Evolutionary conservation across 2,113 vertebrate species (phyloP), one percentile per base, ranked within the genome.

Genomic region (Cervus canadensis): DNA sequence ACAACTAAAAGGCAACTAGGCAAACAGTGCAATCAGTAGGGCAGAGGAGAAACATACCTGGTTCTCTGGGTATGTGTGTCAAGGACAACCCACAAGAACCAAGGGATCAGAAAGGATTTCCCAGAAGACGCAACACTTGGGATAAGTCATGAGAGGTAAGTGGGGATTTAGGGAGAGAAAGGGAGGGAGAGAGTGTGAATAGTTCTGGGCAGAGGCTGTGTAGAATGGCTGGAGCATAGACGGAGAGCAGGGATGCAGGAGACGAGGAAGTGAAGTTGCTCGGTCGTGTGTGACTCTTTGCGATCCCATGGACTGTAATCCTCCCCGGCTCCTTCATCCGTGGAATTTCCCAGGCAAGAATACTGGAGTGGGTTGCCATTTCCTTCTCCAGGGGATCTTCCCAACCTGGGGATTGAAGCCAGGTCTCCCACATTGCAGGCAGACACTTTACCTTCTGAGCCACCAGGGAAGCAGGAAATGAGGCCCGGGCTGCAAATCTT

Each of bases 241-340:
- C 71, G 84, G 52, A 76, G 10, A 21, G 43, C 21, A 89, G 26
- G 36, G 9, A 21, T 21, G 5, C 7, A 33, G 54, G 56, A 94
- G 5, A 40, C 67, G 5, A 71, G n/a, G n/a, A 71, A 71, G 17
- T 71, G n/a, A 21, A 67, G 17, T 36, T 71, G 64, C n/a, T 36
- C 4, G 11, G 17, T 71, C 8, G 0, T 21, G 64, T 11, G 17
- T 9, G 1, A 21, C 64, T 71, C n/a, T 57, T 57, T 71, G 64
- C 1, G 0, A 36, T 71, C 64, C 9, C 64, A 21, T 71, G 64
- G 64, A 21, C 64, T 36, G 64, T 71, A 21, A 4, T 21, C n/a
- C 17, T 8, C 0, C 64, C 17, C 5, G 17, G n/a, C 8, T 71
- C n/a, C 4, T 67, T 71, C n/a, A 36, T 71, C 64, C 0, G 0